Evolutionary conservation across 2,797 vertebrate species (phyloP).

Genomic region (Taenioides sp.): DNA sequence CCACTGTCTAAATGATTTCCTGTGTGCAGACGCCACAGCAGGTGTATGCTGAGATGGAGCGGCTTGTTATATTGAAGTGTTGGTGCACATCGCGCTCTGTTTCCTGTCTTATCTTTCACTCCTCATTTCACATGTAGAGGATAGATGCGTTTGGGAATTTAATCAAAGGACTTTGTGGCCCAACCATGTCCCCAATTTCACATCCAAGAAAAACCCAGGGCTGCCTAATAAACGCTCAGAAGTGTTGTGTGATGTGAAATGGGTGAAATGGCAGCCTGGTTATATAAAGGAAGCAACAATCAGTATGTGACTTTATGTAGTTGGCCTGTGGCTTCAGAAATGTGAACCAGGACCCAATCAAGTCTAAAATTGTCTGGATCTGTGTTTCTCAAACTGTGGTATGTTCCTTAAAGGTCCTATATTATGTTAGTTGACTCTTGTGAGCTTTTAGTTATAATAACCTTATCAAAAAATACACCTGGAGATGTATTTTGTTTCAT

Average conservation of each 20-base stretch:
- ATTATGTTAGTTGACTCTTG: too few species aligned
- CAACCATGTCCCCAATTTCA: constrained; percentile 10
- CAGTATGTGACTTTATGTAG: neutral
- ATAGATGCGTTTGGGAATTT: constrained; percentile 1
- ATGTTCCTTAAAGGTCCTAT: too few species aligned
- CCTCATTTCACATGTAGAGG: neutral
- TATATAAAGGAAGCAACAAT: neutral
- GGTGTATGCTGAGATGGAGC: constrained; percentile 2
- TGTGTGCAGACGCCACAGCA: neutral
- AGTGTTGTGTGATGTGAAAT: neutral
- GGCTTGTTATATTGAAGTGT: constrained; percentile 14
- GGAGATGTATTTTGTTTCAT: too few species aligned
- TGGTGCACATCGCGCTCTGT: neutral
- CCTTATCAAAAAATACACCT: too few species aligned
- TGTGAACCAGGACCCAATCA: too few species aligned
- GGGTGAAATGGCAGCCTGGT: neutral
- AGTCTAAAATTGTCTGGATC: too few species aligned
- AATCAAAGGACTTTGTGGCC: constrained; percentile 5
- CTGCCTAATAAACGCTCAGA: constrained; percentile 19
- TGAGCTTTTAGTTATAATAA: too few species aligned
- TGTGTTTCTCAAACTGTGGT: too few species aligned
- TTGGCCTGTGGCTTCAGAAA: neutral
- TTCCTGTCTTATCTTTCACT: neutral
- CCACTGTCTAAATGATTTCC: neutral
- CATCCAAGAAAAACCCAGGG: constrained; percentile 13